Base-by-base conservation (phyloP, 2,113 vertebrate species). In the Podarcis muralis region DNA sequence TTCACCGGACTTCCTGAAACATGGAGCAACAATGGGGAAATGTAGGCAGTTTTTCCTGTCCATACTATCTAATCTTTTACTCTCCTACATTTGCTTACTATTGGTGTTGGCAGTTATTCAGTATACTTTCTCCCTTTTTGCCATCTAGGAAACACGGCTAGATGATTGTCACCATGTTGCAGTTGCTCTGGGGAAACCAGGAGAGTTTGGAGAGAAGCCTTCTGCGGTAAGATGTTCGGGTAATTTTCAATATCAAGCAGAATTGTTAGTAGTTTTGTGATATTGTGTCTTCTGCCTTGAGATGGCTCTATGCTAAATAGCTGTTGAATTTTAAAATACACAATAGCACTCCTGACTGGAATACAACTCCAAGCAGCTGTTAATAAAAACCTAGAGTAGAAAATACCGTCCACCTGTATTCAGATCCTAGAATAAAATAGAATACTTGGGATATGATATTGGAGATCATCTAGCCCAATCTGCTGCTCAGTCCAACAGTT, bases 111-210 rank as follows among this genome's bases (percentile, higher is more conserved):
- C 30, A 20, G 35, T 22, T 8, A 16, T 25, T 32, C 12, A 12
- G 9, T 15, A 18, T 37, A 3, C 40, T 13, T 15, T 81, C 4
- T 4, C 1, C 5, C 6, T 74, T 92, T 93, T 77, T 88, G 22
- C 18, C 65, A 40, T 35, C 62, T 92, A 98, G 98, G 98, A 98
- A 95, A 97, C 96, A 87, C 95, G 97, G 89, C 92, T 98, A 94
- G 98, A 98, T 88, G 85, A 84, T 77, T 94, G 96, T 27, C 97
- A 98, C 94, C 97, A 98, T 82, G 95, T 97, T 53, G 96, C 97
- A 13, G 97, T 98, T 23, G 97, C 97, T 15, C 94, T 97, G 3
- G 96, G 96, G 91, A 95, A 94, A 87, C 30, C 79, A 25, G 91
- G 91, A 35, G 76, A 16, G 20, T n/a, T 88, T n/a, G 74, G 25